A percentile compares a stretch with the other conserved stretches of the same genome.
phyloP scores from a whole-genome alignment of 2,888 invertebrate genomes.

The Platycheirus albimanus region DNA sequence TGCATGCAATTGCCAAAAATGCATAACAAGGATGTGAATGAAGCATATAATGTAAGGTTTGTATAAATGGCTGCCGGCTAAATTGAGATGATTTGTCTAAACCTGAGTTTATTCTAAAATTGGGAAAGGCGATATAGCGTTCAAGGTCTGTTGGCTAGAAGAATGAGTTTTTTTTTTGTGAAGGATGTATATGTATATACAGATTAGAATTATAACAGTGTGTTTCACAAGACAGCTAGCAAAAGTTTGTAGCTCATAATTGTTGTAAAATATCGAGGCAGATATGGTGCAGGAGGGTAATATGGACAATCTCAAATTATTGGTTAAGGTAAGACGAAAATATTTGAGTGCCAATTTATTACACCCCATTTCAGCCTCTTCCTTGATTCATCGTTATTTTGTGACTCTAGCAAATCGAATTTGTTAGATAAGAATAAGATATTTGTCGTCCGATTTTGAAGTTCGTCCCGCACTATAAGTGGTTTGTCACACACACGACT shows the following conservation, averaged over 20 bases:
- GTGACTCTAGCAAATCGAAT: too few species aligned
- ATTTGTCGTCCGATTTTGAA: too few species aligned
- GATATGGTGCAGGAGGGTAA: too few species aligned
- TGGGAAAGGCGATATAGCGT: conserved; percentile 9
- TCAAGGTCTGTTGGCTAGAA: neutral
- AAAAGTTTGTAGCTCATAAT: neutral
- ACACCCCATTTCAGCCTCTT: too few species aligned
- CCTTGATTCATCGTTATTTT: too few species aligned
- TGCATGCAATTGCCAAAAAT: conserved; percentile 33
- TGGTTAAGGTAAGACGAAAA: too few species aligned
- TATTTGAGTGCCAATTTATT: too few species aligned
- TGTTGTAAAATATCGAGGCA: too few species aligned
- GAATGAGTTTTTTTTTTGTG: neutral
- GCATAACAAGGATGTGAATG: conserved; percentile 44
- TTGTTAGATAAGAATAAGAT: too few species aligned
- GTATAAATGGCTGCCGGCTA: conserved; percentile 27
- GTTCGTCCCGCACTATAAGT: too few species aligned
- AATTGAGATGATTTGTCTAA: conserved; percentile 60
- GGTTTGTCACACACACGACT: too few species aligned
- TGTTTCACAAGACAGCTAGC: neutral
- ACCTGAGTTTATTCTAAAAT: conserved; percentile 16
- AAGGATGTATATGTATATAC: neutral
- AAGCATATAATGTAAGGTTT: neutral
- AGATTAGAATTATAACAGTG: neutral
- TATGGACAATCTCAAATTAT: too few species aligned